Percentiles rank a stretch among this genome's conserved stretches.
Evolutionary conservation across 2,888 invertebrate genomes (phyloP).

Genomic region (Caenorhabditis japonica): DNA sequence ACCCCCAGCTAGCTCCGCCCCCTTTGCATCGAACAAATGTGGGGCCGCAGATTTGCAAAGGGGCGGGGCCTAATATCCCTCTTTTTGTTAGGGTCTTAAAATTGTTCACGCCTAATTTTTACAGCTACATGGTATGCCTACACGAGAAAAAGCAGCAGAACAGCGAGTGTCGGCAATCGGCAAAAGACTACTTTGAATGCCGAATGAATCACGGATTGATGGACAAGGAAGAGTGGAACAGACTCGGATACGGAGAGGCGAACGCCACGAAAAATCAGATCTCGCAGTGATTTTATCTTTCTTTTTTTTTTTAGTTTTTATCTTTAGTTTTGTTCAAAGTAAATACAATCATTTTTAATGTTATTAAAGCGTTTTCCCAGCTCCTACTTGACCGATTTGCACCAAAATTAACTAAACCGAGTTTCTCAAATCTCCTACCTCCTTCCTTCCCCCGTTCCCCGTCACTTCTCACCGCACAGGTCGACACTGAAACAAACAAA

Average conservation of each 20-base stretch:
- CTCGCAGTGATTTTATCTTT: constrained; percentile 5
- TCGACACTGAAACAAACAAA: constrained; percentile 27
- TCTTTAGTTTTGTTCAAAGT: no score
- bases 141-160: constrained; percentile 84
- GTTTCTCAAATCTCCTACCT: no score
- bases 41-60: no score
- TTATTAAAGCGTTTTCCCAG: no score
- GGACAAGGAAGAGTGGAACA: constrained; percentile 80
- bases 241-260: constrained; percentile 65
- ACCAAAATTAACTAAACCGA: no score
- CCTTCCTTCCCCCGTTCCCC: background rate
- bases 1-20: no score
- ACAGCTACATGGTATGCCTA: constrained; percentile 88
- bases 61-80: no score
- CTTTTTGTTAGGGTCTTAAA: no score
- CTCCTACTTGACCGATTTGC: no score
- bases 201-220: constrained; percentile 95
- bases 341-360: no score
- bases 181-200: constrained; percentile 89
- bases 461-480: constrained; percentile 10
- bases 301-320: background rate
- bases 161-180: constrained; percentile 85
- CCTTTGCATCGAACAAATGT: no score
- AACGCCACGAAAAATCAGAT: constrained; percentile 5
- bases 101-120: constrained; percentile 14